These are phyloP conservation scores for Montipora cactus DNA, from an alignment of 64 coral and sea anemone species.

Conservation along the genomic window DNA sequence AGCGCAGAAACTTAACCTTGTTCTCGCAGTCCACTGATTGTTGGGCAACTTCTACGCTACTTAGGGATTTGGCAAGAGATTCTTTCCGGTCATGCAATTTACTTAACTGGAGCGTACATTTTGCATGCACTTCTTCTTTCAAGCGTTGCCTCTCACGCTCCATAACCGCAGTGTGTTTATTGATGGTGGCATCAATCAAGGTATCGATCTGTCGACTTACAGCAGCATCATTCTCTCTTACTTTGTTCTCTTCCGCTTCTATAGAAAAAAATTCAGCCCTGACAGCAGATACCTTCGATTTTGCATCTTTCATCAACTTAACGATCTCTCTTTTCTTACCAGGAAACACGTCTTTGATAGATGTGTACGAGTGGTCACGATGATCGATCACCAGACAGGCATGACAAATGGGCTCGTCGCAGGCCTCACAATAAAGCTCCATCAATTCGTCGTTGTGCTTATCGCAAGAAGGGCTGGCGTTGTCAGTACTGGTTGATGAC, in stretches of 20 bases:
- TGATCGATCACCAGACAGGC: constrained; percentile 17
- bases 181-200: constrained; percentile 13
- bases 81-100: constrained; percentile 5
- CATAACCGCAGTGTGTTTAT: neutral
- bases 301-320: neutral
- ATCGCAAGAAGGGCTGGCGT: neutral
- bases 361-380: neutral
- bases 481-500: neutral
- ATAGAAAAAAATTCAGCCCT: neutral
- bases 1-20: constrained; percentile 12
- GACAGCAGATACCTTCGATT: neutral
- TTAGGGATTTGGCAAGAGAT: neutral
- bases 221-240: neutral
- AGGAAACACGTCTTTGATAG: neutral
- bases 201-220: neutral
- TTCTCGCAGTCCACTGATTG: neutral
- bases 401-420: neutral
- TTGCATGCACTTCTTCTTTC: neutral
- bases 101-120: neutral
- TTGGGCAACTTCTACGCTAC: neutral
- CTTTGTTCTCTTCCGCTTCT: neutral
- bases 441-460: neutral
- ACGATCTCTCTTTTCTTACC: neutral
- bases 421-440: neutral
- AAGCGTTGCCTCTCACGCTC: neutral